phyloP scores from a whole-genome alignment of 2,888 invertebrate genomes.

The Crossocerus cetratus region DNA sequence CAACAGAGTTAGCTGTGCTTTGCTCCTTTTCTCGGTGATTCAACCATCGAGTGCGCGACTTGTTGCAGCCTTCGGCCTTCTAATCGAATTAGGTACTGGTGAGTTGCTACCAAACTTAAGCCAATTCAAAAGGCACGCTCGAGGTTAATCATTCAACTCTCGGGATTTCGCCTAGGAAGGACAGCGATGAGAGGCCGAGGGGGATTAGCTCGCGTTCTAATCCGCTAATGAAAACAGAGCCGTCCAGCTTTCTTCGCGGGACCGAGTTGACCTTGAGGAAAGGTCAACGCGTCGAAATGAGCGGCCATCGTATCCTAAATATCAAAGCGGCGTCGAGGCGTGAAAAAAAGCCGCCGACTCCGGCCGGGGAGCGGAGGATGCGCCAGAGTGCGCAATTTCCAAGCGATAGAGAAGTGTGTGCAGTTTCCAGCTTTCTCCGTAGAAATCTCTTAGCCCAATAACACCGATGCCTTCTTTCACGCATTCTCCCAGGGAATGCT shows the following conservation, averaged over 20 bases:
- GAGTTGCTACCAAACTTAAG: too few species aligned
- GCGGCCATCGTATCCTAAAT: background rate
- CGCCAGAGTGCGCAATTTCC: slow-evolving; percentile 1
- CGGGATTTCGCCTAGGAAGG: too few species aligned
- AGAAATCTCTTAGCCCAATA: slow-evolving; percentile 5
- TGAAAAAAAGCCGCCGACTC: background rate
- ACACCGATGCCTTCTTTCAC: background rate
- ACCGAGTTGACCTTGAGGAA: background rate
- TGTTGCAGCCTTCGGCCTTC: too few species aligned
- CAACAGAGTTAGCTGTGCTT: too few species aligned
- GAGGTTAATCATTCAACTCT: too few species aligned
- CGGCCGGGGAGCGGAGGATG: background rate
- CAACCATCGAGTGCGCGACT: too few species aligned
- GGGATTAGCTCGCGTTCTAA: too few species aligned
- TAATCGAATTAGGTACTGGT: too few species aligned
- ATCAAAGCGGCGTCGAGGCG: background rate
- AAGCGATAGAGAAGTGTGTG: background rate
- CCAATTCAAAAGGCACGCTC: too few species aligned
- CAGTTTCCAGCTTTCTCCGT: slow-evolving; percentile 2
- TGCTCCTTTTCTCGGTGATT: too few species aligned
- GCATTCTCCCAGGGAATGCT: background rate
- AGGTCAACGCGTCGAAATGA: background rate
- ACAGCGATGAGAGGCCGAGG: too few species aligned
- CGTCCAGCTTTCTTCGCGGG: background rate
- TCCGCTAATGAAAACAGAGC: background rate